Percentiles rank a stretch among this genome's conserved stretches.
These are phyloP conservation scores for Protonemura montana DNA, from an alignment of 2,888 invertebrate genomes.

Conservation along the genomic window DNA sequence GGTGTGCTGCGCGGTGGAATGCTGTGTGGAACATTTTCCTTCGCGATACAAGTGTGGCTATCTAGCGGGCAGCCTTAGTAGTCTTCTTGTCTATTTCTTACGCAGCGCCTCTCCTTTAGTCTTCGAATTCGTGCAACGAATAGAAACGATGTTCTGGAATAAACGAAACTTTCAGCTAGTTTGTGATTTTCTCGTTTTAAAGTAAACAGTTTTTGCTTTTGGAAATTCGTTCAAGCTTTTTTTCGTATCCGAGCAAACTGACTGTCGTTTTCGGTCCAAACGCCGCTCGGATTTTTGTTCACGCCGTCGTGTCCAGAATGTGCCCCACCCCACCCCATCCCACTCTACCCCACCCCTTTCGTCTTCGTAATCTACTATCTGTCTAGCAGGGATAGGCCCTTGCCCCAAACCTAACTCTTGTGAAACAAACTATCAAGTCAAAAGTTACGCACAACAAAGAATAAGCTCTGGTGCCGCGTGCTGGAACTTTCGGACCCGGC, in stretches of 20 bases:
- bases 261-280: not conserved
- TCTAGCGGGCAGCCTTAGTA: not conserved
- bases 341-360: not conserved
- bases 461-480: not conserved
- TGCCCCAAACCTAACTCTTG: slow-evolving; percentile 21
- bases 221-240: not conserved
- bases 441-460: slow-evolving; percentile 28
- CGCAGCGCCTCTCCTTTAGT: not conserved
- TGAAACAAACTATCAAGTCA: slow-evolving; percentile 21
- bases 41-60: not conserved
- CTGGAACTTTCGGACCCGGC: not conserved
- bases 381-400: not conserved
- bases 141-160: not conserved
- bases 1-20: not conserved
- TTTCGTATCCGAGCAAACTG: not conserved
- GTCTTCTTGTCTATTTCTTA: not conserved
- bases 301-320: not conserved
- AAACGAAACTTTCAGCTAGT: not conserved
- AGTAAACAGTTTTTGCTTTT: not conserved
- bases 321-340: not conserved
- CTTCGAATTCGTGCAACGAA: not conserved
- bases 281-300: not conserved
- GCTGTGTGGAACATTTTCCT: not conserved
- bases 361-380: not conserved
- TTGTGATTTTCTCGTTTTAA: not conserved